Conservation (phyloP, 2,888 invertebrate species). For the Phyto melanocephala region DNA sequence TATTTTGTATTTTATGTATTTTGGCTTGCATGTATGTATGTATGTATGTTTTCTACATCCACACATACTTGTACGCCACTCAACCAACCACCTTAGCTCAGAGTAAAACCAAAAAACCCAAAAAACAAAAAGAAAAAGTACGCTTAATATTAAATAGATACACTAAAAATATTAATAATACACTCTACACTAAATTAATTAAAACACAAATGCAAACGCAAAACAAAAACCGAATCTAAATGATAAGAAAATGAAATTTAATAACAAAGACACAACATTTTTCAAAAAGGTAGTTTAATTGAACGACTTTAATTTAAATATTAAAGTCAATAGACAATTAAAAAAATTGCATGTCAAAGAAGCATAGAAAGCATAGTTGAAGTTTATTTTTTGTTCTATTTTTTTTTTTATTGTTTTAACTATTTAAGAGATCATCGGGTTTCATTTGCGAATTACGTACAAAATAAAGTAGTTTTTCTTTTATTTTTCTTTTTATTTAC, state of each 20-base stretch:
- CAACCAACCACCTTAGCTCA: conserved; percentile 56
- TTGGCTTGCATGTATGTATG: conserved; percentile 36
- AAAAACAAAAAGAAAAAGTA: conserved; percentile 66
- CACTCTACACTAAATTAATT: conserved; percentile 48
- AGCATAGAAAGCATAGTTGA: background rate
- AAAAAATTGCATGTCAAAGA: background rate
- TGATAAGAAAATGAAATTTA: conserved; percentile 13
- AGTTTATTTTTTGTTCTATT: conserved; percentile 11
- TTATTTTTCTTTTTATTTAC: background rate
- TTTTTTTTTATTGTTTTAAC: conserved; percentile 23
- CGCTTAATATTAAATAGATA: conserved; percentile 66
- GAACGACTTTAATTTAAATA: background rate
- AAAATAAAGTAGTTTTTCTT: conserved; percentile 25
- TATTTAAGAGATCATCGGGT: conserved; percentile 56
- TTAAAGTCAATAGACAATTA: background rate
- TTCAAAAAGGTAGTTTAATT: conserved; percentile 19
- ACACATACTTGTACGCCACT: conserved; percentile 7
- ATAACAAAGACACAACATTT: conserved; percentile 18
- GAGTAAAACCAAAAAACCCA: conserved; percentile 65
- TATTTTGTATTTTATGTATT: conserved; percentile 58
- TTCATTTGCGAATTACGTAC: conserved; percentile 62
- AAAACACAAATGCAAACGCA: conserved; percentile 52
- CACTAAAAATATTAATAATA: conserved; percentile 46
- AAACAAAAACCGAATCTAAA: conserved; percentile 30
- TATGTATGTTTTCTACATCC: too few relatives aligned